Percentiles rank a stretch among this genome's conserved stretches.
Evolutionary conservation across 2,113 vertebrate species (phyloP).

Genomic region (Mormoops blainvillei): DNA sequence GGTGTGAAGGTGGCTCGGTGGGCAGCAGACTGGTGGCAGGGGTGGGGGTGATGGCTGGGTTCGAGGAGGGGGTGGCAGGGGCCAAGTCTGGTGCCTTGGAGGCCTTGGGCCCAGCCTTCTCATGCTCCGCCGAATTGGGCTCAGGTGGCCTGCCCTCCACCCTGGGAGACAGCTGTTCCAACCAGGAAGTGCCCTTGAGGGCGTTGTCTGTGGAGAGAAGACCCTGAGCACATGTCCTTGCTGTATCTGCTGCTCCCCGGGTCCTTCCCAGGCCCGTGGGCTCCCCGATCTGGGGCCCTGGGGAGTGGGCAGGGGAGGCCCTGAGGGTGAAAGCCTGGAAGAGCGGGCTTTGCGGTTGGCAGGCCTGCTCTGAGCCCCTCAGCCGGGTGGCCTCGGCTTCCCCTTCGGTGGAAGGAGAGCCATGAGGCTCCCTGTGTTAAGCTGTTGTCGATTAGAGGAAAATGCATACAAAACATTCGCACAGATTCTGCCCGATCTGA

Average conservation of each 20-base stretch:
- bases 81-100: neutral
- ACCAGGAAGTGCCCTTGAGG: slow-evolving; percentile 68
- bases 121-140: slow-evolving; percentile 57
- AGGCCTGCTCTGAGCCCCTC: neutral
- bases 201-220: slow-evolving; percentile 79
- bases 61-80: neutral
- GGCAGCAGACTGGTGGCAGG: neutral
- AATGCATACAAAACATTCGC: neutral
- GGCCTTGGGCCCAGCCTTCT: neutral
- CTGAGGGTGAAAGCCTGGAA: neutral
- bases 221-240: neutral
- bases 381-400: neutral
- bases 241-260: no score
- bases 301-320: neutral
- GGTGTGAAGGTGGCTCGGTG: neutral
- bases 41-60: neutral
- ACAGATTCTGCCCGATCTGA: neutral
- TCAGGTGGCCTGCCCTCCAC: slow-evolving; percentile 64
- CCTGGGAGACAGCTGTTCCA: slow-evolving; percentile 78
- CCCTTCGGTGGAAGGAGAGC: neutral
- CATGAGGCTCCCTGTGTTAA: fast-evolving
- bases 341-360: neutral
- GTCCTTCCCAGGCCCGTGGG: neutral
- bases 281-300: neutral
- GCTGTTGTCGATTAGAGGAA: neutral